A percentile compares a stretch with the other conserved stretches of the same genome.
phyloP scores from a whole-genome alignment of 2,888 invertebrate species.

The Theodoxus fluviatilis region DNA sequence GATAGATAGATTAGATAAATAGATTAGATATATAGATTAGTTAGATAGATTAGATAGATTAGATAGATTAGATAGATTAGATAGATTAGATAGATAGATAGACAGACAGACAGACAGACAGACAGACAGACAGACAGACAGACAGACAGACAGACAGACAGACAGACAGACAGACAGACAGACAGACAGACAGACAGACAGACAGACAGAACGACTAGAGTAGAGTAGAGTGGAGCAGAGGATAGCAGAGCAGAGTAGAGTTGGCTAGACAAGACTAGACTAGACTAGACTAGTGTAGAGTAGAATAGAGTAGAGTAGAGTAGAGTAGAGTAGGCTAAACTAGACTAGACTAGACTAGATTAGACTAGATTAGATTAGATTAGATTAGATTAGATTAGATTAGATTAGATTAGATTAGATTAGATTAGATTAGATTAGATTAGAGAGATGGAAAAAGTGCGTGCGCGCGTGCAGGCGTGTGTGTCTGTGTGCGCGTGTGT shows the following conservation, averaged over 20 bases:
- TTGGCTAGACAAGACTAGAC: too few relatives aligned
- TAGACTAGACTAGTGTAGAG: too few relatives aligned
- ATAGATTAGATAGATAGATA: neutral
- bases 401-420: too few relatives aligned
- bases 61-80: neutral
- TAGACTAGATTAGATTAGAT: too few relatives aligned
- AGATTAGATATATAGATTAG: neutral
- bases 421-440: too few relatives aligned
- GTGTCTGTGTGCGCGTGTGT: conserved; percentile 4
- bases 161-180: neutral
- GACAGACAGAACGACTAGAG: neutral
- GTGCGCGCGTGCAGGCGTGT: neutral
- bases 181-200: neutral
- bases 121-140: neutral
- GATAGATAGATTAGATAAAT: too few relatives aligned
- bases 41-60: neutral
- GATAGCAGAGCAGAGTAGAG: too few relatives aligned
- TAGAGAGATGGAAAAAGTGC: neutral
- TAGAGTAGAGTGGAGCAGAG: neutral
- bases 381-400: too few relatives aligned
- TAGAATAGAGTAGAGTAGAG: too few relatives aligned
- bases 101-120: neutral
- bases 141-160: neutral
- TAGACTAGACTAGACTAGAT: too few relatives aligned
- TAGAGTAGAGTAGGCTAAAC: too few relatives aligned